Base-by-base conservation (phyloP, 2,113 vertebrate genomes). In the Sinocyclocheilus anshuiensis region DNA sequence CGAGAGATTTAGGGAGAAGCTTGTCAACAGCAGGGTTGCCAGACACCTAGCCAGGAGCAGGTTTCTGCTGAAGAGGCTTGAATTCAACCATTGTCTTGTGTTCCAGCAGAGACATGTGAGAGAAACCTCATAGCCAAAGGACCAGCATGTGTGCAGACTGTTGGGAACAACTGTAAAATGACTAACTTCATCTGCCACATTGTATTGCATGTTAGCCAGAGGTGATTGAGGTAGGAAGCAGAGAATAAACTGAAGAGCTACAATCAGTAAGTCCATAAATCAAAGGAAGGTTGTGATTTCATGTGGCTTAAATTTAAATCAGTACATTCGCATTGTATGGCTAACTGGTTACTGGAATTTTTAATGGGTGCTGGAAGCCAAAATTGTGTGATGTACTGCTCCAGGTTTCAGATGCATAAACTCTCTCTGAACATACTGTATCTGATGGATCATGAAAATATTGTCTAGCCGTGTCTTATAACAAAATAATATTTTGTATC, bases 61-160 rank as follows among this genome's bases (percentile, higher is more conserved):
- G 59, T 59, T 84, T 86, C 81, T 81, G 77, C 71, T 88, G 75
- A 81, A 86, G 77, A 87, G 81, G 36, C 36, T 84, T 89, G 86
- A 84, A 80, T n/a, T 24, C 76, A 59, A 48, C 57, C 6, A 0
- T 24, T n/a, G 75, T 26, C 3, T 48, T 55, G 13, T 67, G 84
- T 81, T 89, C 86, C 84, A 87, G 80, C 42, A 81, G 85, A 16
- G 81, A 87, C 79, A 83, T 86, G 88, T 88, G 89, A 71, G 65
- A 84, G 76, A 55, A n/a, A 57, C 39, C 75, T 79, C 76, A 59
- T 48, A 36, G 71, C 77, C 61, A 81, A 65, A 50, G 57, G 39
- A 71, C 48, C 36, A 33, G 24, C 57, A 65, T 83, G 84, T 85
- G 83, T 79, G 57, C 33, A 74, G 61, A 79, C 84, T 81, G 65